These are phyloP conservation scores for Asteroscopus sphinx DNA, from an alignment of 2,888 invertebrate species.

Conservation along the genomic window DNA sequence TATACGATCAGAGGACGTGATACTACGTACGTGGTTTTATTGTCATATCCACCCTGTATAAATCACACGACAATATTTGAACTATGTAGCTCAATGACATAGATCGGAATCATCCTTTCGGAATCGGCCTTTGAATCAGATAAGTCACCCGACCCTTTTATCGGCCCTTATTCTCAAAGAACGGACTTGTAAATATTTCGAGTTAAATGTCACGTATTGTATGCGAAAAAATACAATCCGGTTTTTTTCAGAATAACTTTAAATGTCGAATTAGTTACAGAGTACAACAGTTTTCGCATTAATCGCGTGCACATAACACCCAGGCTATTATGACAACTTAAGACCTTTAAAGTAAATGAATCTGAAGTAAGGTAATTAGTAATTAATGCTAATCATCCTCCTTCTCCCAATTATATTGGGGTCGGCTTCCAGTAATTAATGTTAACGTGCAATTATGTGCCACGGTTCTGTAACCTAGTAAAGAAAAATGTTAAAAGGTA, in stretches of 20 bases:
- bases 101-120: background rate
- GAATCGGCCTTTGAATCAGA: slow-evolving; percentile 9
- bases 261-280: too few relatives aligned
- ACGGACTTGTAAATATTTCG: too few relatives aligned
- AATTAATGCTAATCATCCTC: too few relatives aligned
- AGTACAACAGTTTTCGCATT: too few relatives aligned
- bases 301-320: slow-evolving; percentile 13
- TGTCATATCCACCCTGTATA: too few relatives aligned
- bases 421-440: too few relatives aligned
- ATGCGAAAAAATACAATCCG: background rate
- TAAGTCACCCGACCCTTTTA: slow-evolving; percentile 20
- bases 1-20: slow-evolving; percentile 31
- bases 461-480: slow-evolving; percentile 45
- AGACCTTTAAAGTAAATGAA: slow-evolving; percentile 20
- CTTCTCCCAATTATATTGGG: too few relatives aligned
- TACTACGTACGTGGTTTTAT: too few relatives aligned
- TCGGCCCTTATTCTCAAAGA: slow-evolving; percentile 7
- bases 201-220: background rate
- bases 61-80: slow-evolving; percentile 15
- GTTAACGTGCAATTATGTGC: slow-evolving; percentile 35
- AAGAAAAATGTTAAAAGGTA: slow-evolving; percentile 19
- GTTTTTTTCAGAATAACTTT: too few relatives aligned
- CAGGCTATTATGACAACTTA: slow-evolving; percentile 17
- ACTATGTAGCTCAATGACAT: slow-evolving; percentile 11
- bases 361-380: slow-evolving; percentile 37